Base-by-base conservation (phyloP, 1,140 invertebrate species). In the Drosophila miranda region DNA sequence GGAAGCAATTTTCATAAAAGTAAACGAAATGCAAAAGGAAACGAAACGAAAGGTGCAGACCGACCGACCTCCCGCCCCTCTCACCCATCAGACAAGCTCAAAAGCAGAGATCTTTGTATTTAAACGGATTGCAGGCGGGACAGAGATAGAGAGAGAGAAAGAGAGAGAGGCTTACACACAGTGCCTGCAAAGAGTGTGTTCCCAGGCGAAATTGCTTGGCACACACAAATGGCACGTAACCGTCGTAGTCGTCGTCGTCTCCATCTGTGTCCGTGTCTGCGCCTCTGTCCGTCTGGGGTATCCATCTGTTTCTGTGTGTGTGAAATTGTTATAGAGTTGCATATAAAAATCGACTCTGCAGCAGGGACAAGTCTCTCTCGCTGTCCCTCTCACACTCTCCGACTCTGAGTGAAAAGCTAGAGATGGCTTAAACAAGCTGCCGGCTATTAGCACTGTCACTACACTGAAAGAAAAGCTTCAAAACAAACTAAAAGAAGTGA, bases 1-100 rank as follows among this genome's bases (percentile, higher is more conserved):
- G 45, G 46, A 43, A 61, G 63, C 56, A 66, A 73, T 84, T 79
- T 75, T 79, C 71, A 84, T 84, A 86, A 84, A 84, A 86, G 80
- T 86, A 77, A 84, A 84, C 72, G 76, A 80, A 84, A 76, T 79
- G 59, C 23, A 48, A 55, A 55, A 69, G 44, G 46, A 26, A 26
- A 26, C 23, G 56, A 42, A 21, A n/a, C 16, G 42, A 51, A 51
- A 26, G 50, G 41, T 53, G 14, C 8, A 38, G 30, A 19, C 7
- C 3, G 9, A 3, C n/a, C 8, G 16, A 16, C 16, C 16, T 0
- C 42, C 44, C 30, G 3, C 21, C 9, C 9, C 14, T 16, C 11
- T 19, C 16, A 21, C 16, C 28, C 6, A 3, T 30, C 28, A 8
- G 1, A 2, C 23, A 34, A 14, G 42, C 46, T 60, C 60, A 51